These are phyloP conservation scores for Plutomurus gul DNA, from an alignment of 1,140 invertebrate genomes.

Conservation along the genomic window DNA sequence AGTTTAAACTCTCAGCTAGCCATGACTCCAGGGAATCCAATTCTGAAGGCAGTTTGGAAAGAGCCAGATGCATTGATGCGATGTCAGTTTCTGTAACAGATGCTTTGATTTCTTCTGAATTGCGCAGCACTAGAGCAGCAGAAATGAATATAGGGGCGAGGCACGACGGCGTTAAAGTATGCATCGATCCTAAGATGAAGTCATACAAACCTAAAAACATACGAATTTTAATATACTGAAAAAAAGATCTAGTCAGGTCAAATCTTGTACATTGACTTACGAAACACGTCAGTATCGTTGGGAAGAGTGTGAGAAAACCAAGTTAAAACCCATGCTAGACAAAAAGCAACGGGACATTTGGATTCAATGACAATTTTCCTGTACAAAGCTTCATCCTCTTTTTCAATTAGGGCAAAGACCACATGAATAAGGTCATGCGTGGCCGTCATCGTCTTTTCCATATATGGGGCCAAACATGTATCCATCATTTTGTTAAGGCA, in stretches of 20 bases:
- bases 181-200: slow-evolving; percentile 48
- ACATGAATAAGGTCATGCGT: slow-evolving; percentile 51
- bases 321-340: slow-evolving; percentile 51
- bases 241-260: background rate
- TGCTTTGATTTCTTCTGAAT: slow-evolving; percentile 35
- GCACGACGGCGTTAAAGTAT: slow-evolving; percentile 35
- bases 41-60: slow-evolving; percentile 43
- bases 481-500: slow-evolving; percentile 50
- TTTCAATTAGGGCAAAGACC: slow-evolving; percentile 49
- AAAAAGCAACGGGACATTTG: slow-evolving; percentile 52
- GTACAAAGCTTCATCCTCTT: slow-evolving; percentile 43
- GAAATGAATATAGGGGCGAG: slow-evolving; percentile 50
- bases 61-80: slow-evolving; percentile 49
- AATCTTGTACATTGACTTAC: slow-evolving; percentile 34
- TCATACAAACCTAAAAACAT: slow-evolving; percentile 47
- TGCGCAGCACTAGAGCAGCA: slow-evolving; percentile 45
- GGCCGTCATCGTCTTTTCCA: slow-evolving; percentile 52
- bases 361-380: slow-evolving; percentile 50
- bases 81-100: slow-evolving; percentile 44
- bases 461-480: slow-evolving; percentile 41
- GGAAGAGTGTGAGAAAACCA: slow-evolving; percentile 53
- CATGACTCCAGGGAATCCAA: slow-evolving; percentile 46
- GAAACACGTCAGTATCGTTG: slow-evolving; percentile 50
- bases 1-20: slow-evolving; percentile 44
- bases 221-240: background rate